These are phyloP conservation scores for Mallateleia sp. DNA, from an alignment of 2,888 invertebrate species.

Conservation along the genomic window DNA sequence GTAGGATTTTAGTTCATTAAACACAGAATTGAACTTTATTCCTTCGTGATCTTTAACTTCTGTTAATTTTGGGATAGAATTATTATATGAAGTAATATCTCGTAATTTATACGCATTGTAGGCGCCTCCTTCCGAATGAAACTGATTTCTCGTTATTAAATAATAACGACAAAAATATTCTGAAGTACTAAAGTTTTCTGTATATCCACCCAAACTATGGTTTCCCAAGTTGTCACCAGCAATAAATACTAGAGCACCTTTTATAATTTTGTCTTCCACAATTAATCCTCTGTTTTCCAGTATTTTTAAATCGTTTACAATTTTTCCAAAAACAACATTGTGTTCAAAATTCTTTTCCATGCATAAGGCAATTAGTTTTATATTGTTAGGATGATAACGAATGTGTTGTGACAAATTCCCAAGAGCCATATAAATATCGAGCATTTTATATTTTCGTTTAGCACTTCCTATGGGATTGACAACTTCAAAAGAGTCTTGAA, in stretches of 20 bases:
- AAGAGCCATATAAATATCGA: slow-evolving; percentile 83
- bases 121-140: background rate
- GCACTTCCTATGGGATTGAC: slow-evolving; percentile 84
- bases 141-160: slow-evolving; percentile 16
- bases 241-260: slow-evolving; percentile 79
- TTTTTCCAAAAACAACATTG: slow-evolving; percentile 73
- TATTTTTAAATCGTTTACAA: slow-evolving; percentile 77
- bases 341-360: slow-evolving; percentile 82
- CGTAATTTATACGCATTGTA: slow-evolving; percentile 2
- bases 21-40: slow-evolving; percentile 73
- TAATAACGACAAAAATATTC: slow-evolving; percentile 63
- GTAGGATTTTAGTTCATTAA: slow-evolving; percentile 64
- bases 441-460: slow-evolving; percentile 83
- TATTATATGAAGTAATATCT: background rate
- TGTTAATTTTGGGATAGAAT: no score
- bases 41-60: slow-evolving; percentile 58
- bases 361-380: slow-evolving; percentile 83
- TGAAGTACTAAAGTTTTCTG: slow-evolving; percentile 80
- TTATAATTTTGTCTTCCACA: slow-evolving; percentile 53
- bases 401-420: slow-evolving; percentile 81
- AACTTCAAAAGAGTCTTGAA: slow-evolving; percentile 84
- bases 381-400: slow-evolving; percentile 77
- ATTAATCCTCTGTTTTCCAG: slow-evolving; percentile 80
- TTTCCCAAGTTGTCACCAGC: slow-evolving; percentile 69
- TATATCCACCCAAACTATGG: slow-evolving; percentile 83